Evolutionary conservation across 1,140 invertebrate genomes (phyloP), one percentile per base, ranked within the genome.

Genomic region (Lineus longissimus): DNA sequence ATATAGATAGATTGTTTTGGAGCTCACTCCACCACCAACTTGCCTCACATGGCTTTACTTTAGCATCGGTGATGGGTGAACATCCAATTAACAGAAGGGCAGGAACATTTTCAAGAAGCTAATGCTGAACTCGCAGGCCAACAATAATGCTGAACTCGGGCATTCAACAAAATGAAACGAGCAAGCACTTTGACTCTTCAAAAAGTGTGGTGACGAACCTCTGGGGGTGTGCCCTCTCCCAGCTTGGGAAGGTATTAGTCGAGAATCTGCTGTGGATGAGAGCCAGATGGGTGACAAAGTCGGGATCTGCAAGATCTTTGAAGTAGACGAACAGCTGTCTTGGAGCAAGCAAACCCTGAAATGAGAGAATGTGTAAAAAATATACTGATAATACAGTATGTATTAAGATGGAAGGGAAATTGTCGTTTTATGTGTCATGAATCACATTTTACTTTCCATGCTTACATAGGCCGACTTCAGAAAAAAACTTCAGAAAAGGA

Each of bases 241-340:
- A 99, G 76, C 91, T 96, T 6, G 97, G 97, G 76, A 98, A 98
- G 22, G 97, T 99, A 82, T 99, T 99, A 54, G 97, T 99, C 1
- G 95, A 98, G 84, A 99, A 99, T 65, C 91, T 85, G 22, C 95
- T 97, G 79, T 99, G 97, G 0, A 99, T 94, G 73, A 99, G 81
- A 25, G 96, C 93, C 73, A 99, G 76, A 78, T 98, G 97, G 0
- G 95, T 96, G 70, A 94, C 90, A 80, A 92, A 99, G 43, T 90
- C 87, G 1, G 92, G 89, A 82, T 87, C 85, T 76, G 86, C 76
- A 4, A 92, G 81, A 75, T 92, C 91, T 54, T 78, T 68, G 73
- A 88, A 92, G 73, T 91, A 95, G 43, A 87, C 84, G 93, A 94
- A 98, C 75, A 99, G 78, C 81, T 99, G 97, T 78, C 92, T 89